Evolutionary conservation across 2,113 vertebrate species (phyloP), one percentile per base, ranked within the genome.

Genomic region (zebrafish (Danio rerio)): DNA sequence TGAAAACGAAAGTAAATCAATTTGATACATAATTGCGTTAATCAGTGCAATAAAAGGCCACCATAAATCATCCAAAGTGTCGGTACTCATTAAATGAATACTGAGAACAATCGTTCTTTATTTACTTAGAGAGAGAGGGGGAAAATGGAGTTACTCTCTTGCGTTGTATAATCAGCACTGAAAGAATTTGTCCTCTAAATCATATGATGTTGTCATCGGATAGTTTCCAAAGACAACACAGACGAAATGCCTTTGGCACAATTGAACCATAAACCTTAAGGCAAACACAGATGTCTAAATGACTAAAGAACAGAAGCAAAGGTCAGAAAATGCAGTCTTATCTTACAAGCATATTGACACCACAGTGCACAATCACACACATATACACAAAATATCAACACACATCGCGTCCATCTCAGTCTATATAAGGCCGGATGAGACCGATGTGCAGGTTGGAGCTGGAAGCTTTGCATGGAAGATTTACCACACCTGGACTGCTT

Each of bases 1-100:
- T 70, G 69, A 72, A 74, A 73, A 74, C 43, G 3, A 74, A 63
- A 53, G 18, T 18, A 80, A 75, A 75, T 75, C 40, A 65, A 84
- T 82, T 80, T 81, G 75, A 63, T 73, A 78, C 56, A 61, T 55
- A 66, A 49, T 49, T 59, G 31, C 40, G 53, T 18, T 75, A 76
- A 80, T 82, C 50, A 50, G 47, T 40, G 42, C 78, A 55, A 58
- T 43, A 15, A 43, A 61, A 81, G 42, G 43, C 12, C 55, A 15
- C 40, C 3, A 9, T 75, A 20, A 59, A 75, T 61, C n/a, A 59
- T 20, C 10, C 69, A 31, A 52, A 20, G 40, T 8, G 11, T 15
- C 68, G 8, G 47, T 15, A 2, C 49, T 49, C 12, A 15, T 49
- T 50, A 18, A n/a, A n/a, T 69, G 45, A 70, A 49, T 49, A 2